These are phyloP conservation scores for Alca torda DNA, from an alignment of 2,797 vertebrate species.

Conservation along the genomic window DNA sequence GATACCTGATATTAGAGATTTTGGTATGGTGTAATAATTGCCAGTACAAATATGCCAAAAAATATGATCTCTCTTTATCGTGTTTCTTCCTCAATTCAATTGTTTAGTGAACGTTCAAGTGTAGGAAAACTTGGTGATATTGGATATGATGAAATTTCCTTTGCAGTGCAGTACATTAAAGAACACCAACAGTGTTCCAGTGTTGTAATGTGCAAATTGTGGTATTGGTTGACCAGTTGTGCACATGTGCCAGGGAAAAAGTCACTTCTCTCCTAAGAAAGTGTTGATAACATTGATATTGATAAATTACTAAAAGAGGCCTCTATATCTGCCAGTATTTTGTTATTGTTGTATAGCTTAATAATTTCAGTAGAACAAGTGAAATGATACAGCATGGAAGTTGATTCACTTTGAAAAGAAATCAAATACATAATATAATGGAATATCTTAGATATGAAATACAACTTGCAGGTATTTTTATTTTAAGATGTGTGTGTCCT, in stretches of 20 bases:
- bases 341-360: not conserved
- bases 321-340: not conserved
- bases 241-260: not conserved
- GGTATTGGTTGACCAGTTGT: not conserved
- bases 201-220: not conserved
- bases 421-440: not conserved
- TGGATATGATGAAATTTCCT: not conserved
- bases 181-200: not conserved
- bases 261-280: not conserved
- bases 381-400: not conserved
- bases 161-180: not conserved
- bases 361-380: not conserved
- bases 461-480: not conserved
- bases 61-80: not conserved
- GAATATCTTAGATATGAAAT: not conserved
- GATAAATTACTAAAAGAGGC: not conserved
- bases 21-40: not conserved
- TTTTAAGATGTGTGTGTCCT: not conserved
- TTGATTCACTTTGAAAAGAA: not conserved
- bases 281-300: not conserved
- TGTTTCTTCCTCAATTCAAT: not conserved
- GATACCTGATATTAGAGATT: not conserved
- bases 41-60: not conserved
- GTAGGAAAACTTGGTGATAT: not conserved
- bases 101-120: not conserved